These are phyloP conservation scores for Ceratosolen fusciceps DNA, from an alignment of 1,140 invertebrate species.

Conservation along the genomic window DNA sequence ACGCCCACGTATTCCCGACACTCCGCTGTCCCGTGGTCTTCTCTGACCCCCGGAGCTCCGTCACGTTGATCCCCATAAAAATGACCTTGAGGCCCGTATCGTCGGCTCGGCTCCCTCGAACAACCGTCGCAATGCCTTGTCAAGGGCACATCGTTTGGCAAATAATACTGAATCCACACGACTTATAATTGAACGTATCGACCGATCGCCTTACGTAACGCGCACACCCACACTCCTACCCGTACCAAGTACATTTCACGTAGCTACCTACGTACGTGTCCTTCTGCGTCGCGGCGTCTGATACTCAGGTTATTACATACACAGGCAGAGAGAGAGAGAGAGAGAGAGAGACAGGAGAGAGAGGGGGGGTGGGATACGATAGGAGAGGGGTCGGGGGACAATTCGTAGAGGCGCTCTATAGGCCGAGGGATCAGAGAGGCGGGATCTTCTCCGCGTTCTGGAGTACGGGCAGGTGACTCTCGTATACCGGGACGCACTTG, in stretches of 20 bases:
- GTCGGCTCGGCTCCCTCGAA: too few species aligned
- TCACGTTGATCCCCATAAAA: too few species aligned
- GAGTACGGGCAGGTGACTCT: constrained; percentile 58
- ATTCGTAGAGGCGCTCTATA: background rate
- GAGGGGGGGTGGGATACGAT: background rate
- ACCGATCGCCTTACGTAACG: too few species aligned
- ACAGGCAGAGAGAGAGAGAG: background rate
- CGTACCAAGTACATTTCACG: too few species aligned
- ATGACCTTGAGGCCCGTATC: too few species aligned
- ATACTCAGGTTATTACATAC: too few species aligned
- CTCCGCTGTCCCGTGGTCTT: too few species aligned
- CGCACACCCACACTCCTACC: too few species aligned
- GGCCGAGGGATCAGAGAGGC: constrained; percentile 56
- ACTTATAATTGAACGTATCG: background rate
- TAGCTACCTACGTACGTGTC: background rate
- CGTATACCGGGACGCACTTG: constrained; percentile 67
- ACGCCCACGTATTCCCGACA: too few species aligned
- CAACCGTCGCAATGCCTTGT: too few species aligned
- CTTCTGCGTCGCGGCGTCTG: too few species aligned
- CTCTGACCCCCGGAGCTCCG: background rate
- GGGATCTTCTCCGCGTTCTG: constrained; percentile 65
- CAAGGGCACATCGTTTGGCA: background rate
- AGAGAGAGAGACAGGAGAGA: background rate
- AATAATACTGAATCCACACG: background rate
- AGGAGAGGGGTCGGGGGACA: background rate